phyloP scores from a whole-genome alignment of 2,888 invertebrate genomes.

The Cataglyphis rosenhaueri region DNA sequence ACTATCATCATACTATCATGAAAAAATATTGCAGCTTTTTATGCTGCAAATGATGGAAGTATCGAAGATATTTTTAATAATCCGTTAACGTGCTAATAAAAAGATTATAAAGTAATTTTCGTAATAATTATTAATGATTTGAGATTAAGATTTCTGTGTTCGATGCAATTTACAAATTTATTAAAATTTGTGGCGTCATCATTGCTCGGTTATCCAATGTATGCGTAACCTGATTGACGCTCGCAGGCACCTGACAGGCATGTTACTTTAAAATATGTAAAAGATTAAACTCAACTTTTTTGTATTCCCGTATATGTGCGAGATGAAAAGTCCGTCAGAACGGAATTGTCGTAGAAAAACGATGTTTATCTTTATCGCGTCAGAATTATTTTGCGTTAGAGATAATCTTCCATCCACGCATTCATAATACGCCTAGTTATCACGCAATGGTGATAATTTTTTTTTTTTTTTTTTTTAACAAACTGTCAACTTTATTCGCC shows the following conservation, averaged over 20 bases:
- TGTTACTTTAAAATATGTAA: neutral
- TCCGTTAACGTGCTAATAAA: neutral
- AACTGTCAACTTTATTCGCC: constrained; percentile 18
- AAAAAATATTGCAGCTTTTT: neutral
- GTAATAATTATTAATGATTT: neutral
- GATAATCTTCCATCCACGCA: neutral
- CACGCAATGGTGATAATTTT: neutral
- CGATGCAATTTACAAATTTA: neutral
- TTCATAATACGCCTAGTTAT: neutral
- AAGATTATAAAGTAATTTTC: neutral
- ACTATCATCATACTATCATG: neutral
- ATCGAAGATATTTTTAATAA: neutral
- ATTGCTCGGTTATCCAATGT: neutral
- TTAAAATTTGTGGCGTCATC: constrained; percentile 12
- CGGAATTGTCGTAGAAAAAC: neutral
- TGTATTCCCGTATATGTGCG: neutral
- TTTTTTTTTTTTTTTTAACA: constrained; percentile 16
- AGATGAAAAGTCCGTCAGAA: neutral
- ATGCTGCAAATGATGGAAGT: neutral
- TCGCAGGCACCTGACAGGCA: neutral
- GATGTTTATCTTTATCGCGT: neutral
- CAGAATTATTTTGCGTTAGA: neutral
- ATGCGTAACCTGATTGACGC: neutral
- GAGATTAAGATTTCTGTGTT: neutral
- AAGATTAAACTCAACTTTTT: neutral